These are phyloP conservation scores for Zapornia atra DNA, from an alignment of 2,113 vertebrate genomes.

Conservation along the genomic window DNA sequence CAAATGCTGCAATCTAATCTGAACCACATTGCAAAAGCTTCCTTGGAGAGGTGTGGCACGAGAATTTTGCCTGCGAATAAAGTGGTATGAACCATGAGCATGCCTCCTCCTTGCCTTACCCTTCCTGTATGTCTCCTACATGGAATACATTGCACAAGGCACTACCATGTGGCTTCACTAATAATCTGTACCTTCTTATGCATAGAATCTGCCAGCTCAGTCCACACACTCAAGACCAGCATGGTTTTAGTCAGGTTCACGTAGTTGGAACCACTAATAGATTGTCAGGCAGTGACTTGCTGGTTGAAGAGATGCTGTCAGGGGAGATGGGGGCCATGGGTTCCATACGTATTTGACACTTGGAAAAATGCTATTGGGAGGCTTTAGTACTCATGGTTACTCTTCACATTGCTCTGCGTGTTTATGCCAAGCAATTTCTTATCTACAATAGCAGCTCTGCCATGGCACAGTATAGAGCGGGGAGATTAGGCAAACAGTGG, in stretches of 20 bases:
- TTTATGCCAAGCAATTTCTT: slow-evolving; percentile 10
- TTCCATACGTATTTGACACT: background rate
- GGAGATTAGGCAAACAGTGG: background rate
- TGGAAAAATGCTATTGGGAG: background rate
- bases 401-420: background rate
- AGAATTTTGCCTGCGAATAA: background rate
- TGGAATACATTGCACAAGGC: background rate
- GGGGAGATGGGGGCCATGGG: background rate
- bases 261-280: background rate
- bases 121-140: background rate
- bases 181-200: background rate
- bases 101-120: background rate
- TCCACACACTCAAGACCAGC: background rate
- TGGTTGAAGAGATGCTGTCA: background rate
- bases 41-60: background rate
- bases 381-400: background rate
- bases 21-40: background rate
- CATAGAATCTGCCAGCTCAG: background rate
- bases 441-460: background rate
- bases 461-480: background rate
- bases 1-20: background rate
- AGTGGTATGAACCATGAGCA: background rate
- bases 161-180: background rate
- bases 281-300: background rate
- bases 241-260: background rate